Conservation (phyloP, 2,113 vertebrate species). For the Crotalus tigris region DNA sequence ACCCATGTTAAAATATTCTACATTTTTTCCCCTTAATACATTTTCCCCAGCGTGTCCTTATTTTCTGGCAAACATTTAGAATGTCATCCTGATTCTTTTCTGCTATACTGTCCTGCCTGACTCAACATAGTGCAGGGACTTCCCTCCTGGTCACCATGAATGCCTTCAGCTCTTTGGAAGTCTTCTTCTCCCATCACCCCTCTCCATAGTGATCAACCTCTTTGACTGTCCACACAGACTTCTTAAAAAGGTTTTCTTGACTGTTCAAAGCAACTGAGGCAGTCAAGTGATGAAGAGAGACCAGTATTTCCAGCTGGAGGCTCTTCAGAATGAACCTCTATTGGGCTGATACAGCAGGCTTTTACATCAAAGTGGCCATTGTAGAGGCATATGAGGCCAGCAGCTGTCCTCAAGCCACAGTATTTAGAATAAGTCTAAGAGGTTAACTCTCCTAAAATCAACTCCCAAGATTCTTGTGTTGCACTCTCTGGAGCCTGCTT, state of each 20-base stretch:
- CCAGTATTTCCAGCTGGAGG: not conserved
- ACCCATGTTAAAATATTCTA: not conserved
- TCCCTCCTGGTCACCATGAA: not conserved
- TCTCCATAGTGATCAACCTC: not conserved
- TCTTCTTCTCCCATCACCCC: not conserved
- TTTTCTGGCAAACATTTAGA: not conserved
- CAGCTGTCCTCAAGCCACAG: not conserved
- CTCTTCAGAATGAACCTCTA: conserved; percentile 1
- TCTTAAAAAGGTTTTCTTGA: not conserved
- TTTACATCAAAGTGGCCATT: not conserved
- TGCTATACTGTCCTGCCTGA: not conserved
- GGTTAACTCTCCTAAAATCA: not conserved
- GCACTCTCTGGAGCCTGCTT: not conserved
- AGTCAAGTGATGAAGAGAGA: not conserved
- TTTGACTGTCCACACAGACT: not conserved
- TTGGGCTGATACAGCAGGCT: not conserved
- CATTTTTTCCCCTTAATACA: not conserved
- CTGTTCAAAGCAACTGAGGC: not conserved
- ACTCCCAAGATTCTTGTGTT: not conserved
- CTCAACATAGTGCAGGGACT: not conserved
- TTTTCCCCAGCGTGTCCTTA: not conserved
- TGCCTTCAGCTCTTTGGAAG: not conserved
- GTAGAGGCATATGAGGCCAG: not conserved
- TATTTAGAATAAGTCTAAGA: not conserved
- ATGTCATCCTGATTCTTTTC: not conserved